A percentile compares a stretch with the other conserved stretches of the same genome.
Conservation (phyloP, 2,888 invertebrate species). For the Lathronympha strigana region DNA sequence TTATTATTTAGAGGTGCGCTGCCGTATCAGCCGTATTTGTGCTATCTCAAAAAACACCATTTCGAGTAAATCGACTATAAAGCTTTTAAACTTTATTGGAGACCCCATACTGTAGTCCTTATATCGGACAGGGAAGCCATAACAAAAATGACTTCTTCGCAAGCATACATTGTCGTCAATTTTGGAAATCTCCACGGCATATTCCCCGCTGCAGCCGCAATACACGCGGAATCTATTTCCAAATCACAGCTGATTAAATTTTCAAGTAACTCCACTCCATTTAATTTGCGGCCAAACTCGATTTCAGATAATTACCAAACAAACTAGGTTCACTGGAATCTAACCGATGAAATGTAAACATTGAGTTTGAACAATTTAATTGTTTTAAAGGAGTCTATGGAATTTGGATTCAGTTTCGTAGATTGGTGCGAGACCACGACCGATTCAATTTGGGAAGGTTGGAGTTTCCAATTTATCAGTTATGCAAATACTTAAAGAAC, state of each 20-base stretch:
- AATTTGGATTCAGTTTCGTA: constrained; percentile 21
- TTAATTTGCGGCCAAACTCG: constrained; percentile 3
- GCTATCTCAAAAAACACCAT: too few species aligned
- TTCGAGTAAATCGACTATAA: too few species aligned
- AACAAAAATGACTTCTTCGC: too few species aligned
- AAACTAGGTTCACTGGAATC: constrained; percentile 8
- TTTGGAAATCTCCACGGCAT: too few species aligned
- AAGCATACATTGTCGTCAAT: too few species aligned
- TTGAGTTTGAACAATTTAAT: constrained; percentile 25
- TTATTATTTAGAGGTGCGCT: too few species aligned
- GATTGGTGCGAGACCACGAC: constrained; percentile 13
- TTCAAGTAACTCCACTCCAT: not conserved
- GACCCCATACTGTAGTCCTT: too few species aligned
- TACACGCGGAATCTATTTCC: too few species aligned
- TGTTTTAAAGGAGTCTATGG: constrained; percentile 11
- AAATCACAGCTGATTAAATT: not conserved
- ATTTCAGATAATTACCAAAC: constrained; percentile 5
- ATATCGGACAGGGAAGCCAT: too few species aligned
- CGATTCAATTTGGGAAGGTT: constrained; percentile 7
- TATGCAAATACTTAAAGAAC: not conserved
- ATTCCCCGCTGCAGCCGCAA: too few species aligned
- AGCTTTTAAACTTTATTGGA: too few species aligned
- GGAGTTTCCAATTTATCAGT: not conserved
- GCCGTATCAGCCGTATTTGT: too few species aligned
- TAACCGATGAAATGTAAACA: constrained; percentile 24